A percentile compares a stretch with the other conserved stretches of the same genome.
phyloP scores from a whole-genome alignment of 2,888 invertebrate genomes.

The Drosophila subsilvestris region DNA sequence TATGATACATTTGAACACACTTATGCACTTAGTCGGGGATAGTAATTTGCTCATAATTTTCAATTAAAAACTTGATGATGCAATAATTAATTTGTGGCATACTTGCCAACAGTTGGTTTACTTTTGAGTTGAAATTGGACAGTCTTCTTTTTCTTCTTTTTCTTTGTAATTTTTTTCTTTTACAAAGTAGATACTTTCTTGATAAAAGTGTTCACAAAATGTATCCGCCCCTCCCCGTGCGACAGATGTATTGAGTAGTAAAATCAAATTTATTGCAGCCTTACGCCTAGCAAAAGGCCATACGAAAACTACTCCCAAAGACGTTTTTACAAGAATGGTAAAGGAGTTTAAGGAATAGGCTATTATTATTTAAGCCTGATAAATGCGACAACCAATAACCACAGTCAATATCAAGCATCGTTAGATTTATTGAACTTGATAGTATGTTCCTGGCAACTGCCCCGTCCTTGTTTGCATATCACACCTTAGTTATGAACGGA shows the following conservation, averaged over 20 bases:
- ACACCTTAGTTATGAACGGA: background rate
- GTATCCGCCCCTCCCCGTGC: too few relatives aligned
- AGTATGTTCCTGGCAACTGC: background rate
- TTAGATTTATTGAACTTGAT: constrained; percentile 24
- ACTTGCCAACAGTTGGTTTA: too few relatives aligned
- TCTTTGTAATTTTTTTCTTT: too few relatives aligned
- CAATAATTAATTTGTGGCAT: too few relatives aligned
- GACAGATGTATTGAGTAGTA: too few relatives aligned
- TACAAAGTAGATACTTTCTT: too few relatives aligned
- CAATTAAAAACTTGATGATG: constrained; percentile 13
- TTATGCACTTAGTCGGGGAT: constrained; percentile 38
- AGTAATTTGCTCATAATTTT: constrained; percentile 37
- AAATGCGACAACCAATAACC: constrained; percentile 19
- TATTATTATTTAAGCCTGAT: constrained; percentile 28
- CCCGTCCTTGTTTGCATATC: background rate
- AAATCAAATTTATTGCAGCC: constrained; percentile 5
- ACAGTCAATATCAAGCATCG: constrained; percentile 10
- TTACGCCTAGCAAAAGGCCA: background rate
- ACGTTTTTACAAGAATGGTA: constrained; percentile 6
- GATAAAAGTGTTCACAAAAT: too few relatives aligned
- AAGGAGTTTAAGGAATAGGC: constrained; percentile 7
- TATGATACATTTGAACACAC: constrained; percentile 35
- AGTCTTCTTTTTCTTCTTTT: too few relatives aligned
- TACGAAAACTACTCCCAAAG: background rate
- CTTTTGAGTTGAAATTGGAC: too few relatives aligned